phyloP scores from a whole-genome alignment of 2,113 vertebrate species.

The Panthera uncia region DNA sequence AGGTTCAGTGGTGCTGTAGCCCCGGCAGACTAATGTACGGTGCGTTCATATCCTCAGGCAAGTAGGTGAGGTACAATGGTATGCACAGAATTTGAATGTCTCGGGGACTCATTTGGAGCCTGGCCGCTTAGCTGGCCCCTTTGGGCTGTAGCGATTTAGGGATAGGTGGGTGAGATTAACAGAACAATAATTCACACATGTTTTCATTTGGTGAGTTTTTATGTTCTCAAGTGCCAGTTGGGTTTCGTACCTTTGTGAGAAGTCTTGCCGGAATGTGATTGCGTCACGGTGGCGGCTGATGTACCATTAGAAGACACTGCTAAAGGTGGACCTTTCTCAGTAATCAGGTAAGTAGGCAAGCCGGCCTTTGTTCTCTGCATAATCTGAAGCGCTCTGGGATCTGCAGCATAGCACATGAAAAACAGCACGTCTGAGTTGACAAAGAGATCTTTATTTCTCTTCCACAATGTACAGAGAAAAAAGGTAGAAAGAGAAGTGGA shows the following conservation, averaged over 20 bases:
- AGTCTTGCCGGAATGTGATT: constrained; percentile 47
- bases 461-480: constrained; percentile 53
- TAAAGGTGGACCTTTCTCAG: constrained; percentile 70
- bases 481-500: constrained; percentile 62
- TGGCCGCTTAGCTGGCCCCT: constrained; percentile 24
- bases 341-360: constrained; percentile 77
- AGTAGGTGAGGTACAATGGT: constrained; percentile 51
- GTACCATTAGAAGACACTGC: constrained; percentile 63
- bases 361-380: constrained; percentile 77
- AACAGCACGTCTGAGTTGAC: constrained; percentile 54
- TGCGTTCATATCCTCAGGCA: constrained; percentile 57
- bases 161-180: constrained; percentile 62
- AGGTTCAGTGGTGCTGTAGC: constrained; percentile 19
- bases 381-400: constrained; percentile 69
- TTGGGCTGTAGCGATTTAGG: constrained; percentile 42
- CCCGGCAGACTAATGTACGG: constrained; percentile 57
- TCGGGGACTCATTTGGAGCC: constrained; percentile 41
- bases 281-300: constrained; percentile 56
- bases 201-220: constrained; percentile 65
- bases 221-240: constrained; percentile 51
- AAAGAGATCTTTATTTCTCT: constrained; percentile 72
- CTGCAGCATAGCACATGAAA: constrained; percentile 66
- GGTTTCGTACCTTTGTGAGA: constrained; percentile 37
- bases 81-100: constrained; percentile 70
- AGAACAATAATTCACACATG: constrained; percentile 57